These are phyloP conservation scores for Lepidochitona cinerea DNA, from an alignment of 2,888 invertebrate species.

Conservation along the genomic window DNA sequence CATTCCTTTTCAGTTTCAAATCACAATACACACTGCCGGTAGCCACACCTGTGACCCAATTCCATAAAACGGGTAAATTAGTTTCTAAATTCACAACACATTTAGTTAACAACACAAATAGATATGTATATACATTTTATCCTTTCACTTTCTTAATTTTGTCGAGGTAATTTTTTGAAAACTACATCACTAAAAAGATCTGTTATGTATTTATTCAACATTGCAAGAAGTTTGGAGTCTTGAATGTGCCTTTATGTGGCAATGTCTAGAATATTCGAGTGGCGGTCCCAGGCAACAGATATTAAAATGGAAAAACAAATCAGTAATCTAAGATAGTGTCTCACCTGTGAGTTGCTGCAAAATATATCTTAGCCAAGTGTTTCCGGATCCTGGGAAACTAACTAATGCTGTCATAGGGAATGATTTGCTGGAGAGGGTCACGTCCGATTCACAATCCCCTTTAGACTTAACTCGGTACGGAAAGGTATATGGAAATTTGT, in stretches of 20 bases:
- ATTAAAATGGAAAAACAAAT: not conserved
- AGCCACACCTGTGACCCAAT: not conserved
- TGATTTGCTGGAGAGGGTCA: not conserved
- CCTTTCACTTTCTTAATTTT: too few species aligned
- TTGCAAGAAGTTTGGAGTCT: too few species aligned
- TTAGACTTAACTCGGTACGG: not conserved
- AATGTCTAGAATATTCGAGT: too few species aligned
- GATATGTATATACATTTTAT: too few species aligned
- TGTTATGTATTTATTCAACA: too few species aligned
- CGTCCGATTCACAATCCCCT: not conserved
- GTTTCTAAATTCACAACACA: too few species aligned
- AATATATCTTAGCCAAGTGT: conserved; percentile 6
- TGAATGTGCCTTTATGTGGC: too few species aligned
- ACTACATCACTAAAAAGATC: too few species aligned
- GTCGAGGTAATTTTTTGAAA: too few species aligned
- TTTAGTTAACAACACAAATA: too few species aligned
- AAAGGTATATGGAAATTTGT: not conserved
- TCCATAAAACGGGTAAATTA: too few species aligned
- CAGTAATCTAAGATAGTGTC: not conserved
- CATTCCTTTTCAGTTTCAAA: not conserved
- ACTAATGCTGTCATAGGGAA: conserved; percentile 3
- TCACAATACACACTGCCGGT: not conserved
- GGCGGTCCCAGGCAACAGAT: too few species aligned
- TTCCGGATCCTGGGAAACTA: conserved; percentile 6
- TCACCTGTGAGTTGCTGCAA: conserved; percentile 8